Evolutionary conservation across 2,797 vertebrate genomes (phyloP), one percentile per base, ranked within the genome.

Genomic region (Thunnus albacares): DNA sequence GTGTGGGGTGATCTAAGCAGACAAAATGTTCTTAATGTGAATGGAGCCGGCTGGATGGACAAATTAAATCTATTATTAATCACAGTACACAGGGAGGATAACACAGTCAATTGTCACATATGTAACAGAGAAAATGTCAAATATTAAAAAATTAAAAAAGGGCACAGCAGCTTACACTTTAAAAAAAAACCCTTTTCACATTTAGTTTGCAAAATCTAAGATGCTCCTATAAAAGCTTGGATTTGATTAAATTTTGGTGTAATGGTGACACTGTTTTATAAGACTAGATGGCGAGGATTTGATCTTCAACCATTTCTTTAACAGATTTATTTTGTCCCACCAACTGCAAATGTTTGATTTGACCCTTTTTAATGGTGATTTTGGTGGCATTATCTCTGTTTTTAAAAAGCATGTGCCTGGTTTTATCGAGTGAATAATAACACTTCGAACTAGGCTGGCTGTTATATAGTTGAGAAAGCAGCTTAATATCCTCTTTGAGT

Each of bases 401-500:
- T 81, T 80, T n/a, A 56, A 81, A 82, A 74, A 28, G 22, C 20
- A 64, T 60, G 45, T 20, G n/a, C 33, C 64, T 58, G 18, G 17
- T 59, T 76, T 82, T 84, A 74, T 62, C 70, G 77, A 69, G 75
- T 82, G 73, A 86, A 47, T 67, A 77, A 87, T 82, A 84, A 80
- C 80, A 63, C 76, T 57, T 67, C 26, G 76, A 84, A 70, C 26
- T 72, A 38, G 57, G 51, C 66, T 30, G 67, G 60, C 55, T 87
- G 79, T 72, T 79, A 64, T 59, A 52, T 43, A 57, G 77, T 66
- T 33, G 14, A 75, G 41, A 56, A 74, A 81, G 38, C 57, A 71
- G 56, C 66, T 20, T 41, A 78, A 79, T 71, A 70, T 79, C 52
- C 77, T 59, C 56, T 35, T 47, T 43, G 61, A 77, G 79, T 79